Conservation (phyloP, 1,140 invertebrate genomes). For the Ceratitis capitata region DNA sequence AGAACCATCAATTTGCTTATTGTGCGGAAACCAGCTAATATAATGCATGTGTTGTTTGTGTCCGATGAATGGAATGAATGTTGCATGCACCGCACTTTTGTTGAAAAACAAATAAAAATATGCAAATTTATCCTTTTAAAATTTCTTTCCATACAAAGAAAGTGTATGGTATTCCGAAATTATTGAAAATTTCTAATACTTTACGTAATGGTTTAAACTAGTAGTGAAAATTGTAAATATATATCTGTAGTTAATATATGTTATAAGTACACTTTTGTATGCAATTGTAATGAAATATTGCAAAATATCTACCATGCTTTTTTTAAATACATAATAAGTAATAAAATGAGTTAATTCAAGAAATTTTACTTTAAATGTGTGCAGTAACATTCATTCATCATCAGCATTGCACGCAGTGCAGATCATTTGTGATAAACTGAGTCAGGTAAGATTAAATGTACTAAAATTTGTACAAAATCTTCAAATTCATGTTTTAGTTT, state of each 20-base stretch:
- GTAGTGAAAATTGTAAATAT: background rate
- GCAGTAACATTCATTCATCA: conserved; percentile 33
- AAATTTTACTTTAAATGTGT: background rate
- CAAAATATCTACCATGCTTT: no score
- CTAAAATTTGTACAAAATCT: no score
- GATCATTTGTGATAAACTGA: background rate
- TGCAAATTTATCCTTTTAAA: background rate
- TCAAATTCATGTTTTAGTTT: no score
- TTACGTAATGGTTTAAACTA: background rate
- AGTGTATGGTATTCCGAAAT: no score
- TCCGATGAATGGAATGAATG: conserved; percentile 13
- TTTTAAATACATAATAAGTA: no score
- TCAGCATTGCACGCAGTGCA: background rate
- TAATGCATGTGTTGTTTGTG: background rate
- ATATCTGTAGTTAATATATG: no score
- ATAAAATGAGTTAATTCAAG: background rate
- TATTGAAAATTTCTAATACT: no score
- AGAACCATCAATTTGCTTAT: background rate
- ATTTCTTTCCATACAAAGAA: background rate
- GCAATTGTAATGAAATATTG: no score
- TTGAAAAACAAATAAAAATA: background rate
- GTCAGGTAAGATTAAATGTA: background rate
- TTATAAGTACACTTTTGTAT: no score
- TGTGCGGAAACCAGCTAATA: background rate
- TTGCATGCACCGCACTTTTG: background rate